phyloP scores from a whole-genome alignment of 2,113 vertebrate species.

The Lophius piscatorius region DNA sequence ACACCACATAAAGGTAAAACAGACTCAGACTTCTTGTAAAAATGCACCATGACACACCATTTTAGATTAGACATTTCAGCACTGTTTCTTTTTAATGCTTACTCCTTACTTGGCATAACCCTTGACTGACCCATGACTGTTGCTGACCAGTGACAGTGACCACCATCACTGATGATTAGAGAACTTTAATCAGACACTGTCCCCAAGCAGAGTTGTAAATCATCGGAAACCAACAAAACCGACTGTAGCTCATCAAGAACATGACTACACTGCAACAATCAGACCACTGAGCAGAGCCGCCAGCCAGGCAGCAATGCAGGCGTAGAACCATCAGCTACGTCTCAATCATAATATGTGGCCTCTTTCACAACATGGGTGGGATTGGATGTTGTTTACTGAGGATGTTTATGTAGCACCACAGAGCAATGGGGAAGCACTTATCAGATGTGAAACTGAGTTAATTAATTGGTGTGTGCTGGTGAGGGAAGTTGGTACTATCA shows the following conservation, averaged over 20 bases:
- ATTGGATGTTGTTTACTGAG: slow-evolving; percentile 69
- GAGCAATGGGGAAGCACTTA: slow-evolving; percentile 62
- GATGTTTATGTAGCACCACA: slow-evolving; percentile 69
- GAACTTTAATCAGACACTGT: not conserved
- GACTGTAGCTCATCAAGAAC: slow-evolving; percentile 8
- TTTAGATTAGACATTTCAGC: not conserved
- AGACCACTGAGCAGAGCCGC: slow-evolving; percentile 12
- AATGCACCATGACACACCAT: not conserved
- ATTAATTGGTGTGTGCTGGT: slow-evolving; percentile 54
- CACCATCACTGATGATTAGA: not conserved
- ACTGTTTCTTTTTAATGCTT: not conserved
- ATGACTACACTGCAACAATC: slow-evolving; percentile 7
- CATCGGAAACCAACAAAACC: slow-evolving; percentile 5
- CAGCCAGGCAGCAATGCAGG: slow-evolving; percentile 40
- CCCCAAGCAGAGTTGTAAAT: slow-evolving; percentile 7
- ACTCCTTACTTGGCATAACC: not conserved
- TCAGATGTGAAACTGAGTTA: slow-evolving; percentile 62
- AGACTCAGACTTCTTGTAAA: not conserved
- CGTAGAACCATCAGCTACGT: slow-evolving; percentile 42
- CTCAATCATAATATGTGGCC: slow-evolving; percentile 60
- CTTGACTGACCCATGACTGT: not conserved
- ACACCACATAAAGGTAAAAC: slow-evolving; percentile 32
- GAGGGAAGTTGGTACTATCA: slow-evolving; percentile 31
- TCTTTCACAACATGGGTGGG: slow-evolving; percentile 74
- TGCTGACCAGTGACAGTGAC: not conserved